Evolutionary conservation across 2,888 invertebrate genomes (phyloP), one percentile per base, ranked within the genome.

Genomic region (Macrophya annulata): DNA sequence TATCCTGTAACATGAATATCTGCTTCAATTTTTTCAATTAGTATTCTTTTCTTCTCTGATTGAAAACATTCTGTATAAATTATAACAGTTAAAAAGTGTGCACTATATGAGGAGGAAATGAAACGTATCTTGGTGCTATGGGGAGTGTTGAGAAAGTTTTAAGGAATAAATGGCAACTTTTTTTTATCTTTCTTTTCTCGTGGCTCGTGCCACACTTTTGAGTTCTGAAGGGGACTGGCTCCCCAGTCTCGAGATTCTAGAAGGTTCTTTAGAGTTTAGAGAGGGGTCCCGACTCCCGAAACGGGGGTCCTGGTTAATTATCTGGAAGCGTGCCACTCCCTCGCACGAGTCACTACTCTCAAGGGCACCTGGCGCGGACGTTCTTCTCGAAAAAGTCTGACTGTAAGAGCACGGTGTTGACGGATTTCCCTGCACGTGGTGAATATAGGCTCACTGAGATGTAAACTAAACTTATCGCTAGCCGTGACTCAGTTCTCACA

Each of bases 181-280:
- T 83, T 86, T 85, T 85, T 86, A 85, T 81, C 86, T 85, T 85
- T 81, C 86, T 85, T 45, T 37, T 55, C 86, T 79, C 85, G 85
- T 89, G 89, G 90, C 91, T 90, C 91, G 90, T 90, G 91, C 90
- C 90, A 88, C 87, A 87, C 88, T 86, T 86, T 85, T 84, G 72
- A 82, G 84, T 88, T 86, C 87, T 88, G 88, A 88, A 89, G 88
- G 90, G 88, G 90, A 89, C 89, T 90, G 79, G 85, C 81, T 77
- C 85, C 82, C 76, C 85, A 68, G 83, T 83, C 83, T 83, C 83
- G 71, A 62, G 83, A 83, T 83, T 71, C 83, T 83, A 37, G 68
- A 84, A 85, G 86, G 81, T 85, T 85, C 59, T 48, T 37, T 40
- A 43, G 84, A 85, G 68, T 79, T 84, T 68, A 40, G 85, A 85